These are phyloP conservation scores for Ormyrus pomaceus DNA, from an alignment of 2,888 invertebrate species.

Conservation along the genomic window DNA sequence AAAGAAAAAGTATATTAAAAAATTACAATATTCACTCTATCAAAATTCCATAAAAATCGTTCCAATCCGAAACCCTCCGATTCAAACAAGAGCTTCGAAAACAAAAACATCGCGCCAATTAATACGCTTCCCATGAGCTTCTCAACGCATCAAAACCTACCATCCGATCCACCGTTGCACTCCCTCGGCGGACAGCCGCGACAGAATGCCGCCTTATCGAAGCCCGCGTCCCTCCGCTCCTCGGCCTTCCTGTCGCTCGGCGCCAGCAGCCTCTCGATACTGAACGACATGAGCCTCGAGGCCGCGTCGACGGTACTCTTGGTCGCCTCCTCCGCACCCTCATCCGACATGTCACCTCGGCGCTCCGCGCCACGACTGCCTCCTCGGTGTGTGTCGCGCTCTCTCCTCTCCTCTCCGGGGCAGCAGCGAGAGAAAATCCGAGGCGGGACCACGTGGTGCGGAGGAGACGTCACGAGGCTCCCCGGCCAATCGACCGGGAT, in stretches of 20 bases:
- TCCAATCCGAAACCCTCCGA: too few relatives aligned
- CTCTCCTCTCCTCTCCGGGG: background rate
- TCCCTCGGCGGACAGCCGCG: background rate
- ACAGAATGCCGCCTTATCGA: constrained; percentile 11
- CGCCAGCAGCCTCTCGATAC: constrained; percentile 71
- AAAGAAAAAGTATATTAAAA: too few relatives aligned
- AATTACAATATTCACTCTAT: too few relatives aligned
- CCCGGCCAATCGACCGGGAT: constrained; percentile 65
- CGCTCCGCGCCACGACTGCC: constrained; percentile 11
- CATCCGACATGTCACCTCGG: background rate
- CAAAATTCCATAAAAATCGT: too few relatives aligned
- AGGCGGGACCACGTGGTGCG: constrained; percentile 50
- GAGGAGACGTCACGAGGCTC: constrained; percentile 63
- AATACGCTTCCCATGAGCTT: too few relatives aligned
- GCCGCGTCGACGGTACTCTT: constrained; percentile 13
- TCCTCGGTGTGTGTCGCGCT: too few relatives aligned
- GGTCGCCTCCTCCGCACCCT: background rate
- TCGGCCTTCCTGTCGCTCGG: constrained; percentile 58
- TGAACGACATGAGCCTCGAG: constrained; percentile 65
- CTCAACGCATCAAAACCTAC: too few relatives aligned
- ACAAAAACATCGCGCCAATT: too few relatives aligned
- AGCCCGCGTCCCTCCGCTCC: background rate
- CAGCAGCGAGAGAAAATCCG: background rate
- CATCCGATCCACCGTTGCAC: too few relatives aligned
- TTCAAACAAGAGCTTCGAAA: too few relatives aligned